Percentiles rank a stretch among this genome's conserved stretches.
phyloP scores from a whole-genome alignment of 2,797 vertebrate species.

The Danio albolineatus region DNA sequence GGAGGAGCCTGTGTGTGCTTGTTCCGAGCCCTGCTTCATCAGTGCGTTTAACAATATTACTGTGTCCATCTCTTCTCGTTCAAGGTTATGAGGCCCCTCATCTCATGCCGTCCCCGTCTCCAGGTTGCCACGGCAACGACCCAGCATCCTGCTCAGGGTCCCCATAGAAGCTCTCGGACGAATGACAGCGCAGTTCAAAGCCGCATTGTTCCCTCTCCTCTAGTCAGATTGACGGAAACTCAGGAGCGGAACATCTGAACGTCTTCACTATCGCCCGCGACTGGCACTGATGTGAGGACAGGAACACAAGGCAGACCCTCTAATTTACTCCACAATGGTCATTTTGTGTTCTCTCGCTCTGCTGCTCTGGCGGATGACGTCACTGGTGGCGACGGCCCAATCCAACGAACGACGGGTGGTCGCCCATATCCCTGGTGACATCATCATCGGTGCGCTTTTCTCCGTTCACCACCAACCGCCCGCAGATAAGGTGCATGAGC shows the following conservation, averaged over 20 bases:
- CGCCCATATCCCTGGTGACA: conserved; percentile 86
- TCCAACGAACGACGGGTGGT: conserved; percentile 88
- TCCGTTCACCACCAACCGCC: conserved; percentile 83
- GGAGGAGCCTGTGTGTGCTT: not conserved
- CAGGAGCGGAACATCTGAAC: conserved; percentile 1
- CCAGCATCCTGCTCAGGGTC: conserved; percentile 39
- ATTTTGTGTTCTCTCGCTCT: not conserved
- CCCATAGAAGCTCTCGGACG: conserved; percentile 32
- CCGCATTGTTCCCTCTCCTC: conserved; percentile 9
- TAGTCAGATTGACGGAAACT: not conserved
- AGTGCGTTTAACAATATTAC: conserved; percentile 13
- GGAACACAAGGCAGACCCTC: not conserved
- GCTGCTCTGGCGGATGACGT: conserved; percentile 3
- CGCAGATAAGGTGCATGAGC: conserved; percentile 89
- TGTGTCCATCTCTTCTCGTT: conserved; percentile 35
- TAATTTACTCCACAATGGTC: conserved; percentile 19
- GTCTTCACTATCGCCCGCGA: not conserved
- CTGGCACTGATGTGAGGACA: not conserved
- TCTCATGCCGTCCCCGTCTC: conserved; percentile 29
- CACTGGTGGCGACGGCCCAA: conserved; percentile 81
- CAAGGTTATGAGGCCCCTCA: conserved; percentile 53
- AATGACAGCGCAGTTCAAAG: conserved; percentile 27
- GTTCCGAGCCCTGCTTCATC: not conserved
- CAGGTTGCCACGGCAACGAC: conserved; percentile 51
- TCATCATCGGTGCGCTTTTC: conserved; percentile 84